A percentile compares a stretch with the other conserved stretches of the same genome.
Conservation (phyloP, 2,797 vertebrate species). For the Hirundo rustica region DNA sequence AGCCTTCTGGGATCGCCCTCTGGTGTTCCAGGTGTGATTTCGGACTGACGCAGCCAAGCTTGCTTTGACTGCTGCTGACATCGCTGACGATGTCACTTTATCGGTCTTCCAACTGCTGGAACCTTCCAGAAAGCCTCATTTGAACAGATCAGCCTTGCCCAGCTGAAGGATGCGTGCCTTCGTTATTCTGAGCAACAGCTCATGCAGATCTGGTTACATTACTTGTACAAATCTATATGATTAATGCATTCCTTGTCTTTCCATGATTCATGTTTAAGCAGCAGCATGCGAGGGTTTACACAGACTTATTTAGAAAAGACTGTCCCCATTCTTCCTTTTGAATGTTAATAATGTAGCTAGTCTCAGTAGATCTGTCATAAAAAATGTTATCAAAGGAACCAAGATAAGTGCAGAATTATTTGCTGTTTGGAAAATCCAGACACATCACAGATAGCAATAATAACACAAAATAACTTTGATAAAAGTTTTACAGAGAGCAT, state of each 20-base stretch:
- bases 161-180: background rate
- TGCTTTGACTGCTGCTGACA: background rate
- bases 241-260: constrained; percentile 8
- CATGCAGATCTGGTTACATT: background rate
- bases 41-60: background rate
- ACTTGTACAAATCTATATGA: background rate
- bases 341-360: constrained; percentile 1
- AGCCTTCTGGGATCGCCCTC: background rate
- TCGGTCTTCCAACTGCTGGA: background rate
- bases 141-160: background rate
- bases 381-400: constrained; percentile 39
- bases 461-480: constrained; percentile 41
- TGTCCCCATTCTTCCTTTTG: constrained; percentile 30
- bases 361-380: constrained; percentile 20
- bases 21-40: background rate
- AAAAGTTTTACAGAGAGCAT: constrained; percentile 42
- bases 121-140: background rate
- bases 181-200: background rate
- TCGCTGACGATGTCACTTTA: background rate
- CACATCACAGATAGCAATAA: constrained; percentile 16
- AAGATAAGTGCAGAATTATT: constrained; percentile 46
- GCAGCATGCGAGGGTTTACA: background rate
- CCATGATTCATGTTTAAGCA: background rate
- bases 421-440: constrained; percentile 60
- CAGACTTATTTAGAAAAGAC: background rate